phyloP scores from a whole-genome alignment of 2,113 vertebrate genomes.

The Apteryx mantelli region DNA sequence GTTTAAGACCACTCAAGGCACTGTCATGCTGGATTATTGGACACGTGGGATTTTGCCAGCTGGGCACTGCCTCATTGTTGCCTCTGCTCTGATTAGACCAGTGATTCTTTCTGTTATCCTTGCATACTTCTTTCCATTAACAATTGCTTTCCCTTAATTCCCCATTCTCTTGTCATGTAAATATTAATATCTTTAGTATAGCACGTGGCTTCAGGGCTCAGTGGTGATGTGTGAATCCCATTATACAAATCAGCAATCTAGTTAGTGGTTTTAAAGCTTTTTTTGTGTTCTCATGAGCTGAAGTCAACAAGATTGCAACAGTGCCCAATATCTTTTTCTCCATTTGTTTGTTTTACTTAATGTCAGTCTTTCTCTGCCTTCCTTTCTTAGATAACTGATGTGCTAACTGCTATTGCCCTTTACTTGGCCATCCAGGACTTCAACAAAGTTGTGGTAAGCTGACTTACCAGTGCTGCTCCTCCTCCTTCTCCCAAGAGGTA shows the following conservation, averaged over 20 bases:
- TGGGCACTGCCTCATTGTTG: not conserved
- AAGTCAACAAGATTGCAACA: not conserved
- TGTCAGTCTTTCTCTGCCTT: not conserved
- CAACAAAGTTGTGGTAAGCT: constrained; percentile 94
- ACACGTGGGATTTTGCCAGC: not conserved
- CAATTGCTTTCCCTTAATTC: not conserved
- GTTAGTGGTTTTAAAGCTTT: not conserved
- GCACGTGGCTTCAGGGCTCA: not conserved
- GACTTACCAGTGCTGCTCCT: not conserved
- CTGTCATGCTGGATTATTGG: not conserved
- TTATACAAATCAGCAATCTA: not conserved
- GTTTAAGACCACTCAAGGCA: not conserved
- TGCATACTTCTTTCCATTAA: not conserved
- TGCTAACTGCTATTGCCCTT: constrained; percentile 90
- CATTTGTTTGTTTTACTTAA: not conserved
- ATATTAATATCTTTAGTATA: not conserved
- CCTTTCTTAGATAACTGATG: constrained; percentile 86
- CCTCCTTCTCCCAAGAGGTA: not conserved
- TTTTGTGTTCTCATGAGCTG: not conserved
- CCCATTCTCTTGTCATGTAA: not conserved
- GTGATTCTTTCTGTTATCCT: not conserved
- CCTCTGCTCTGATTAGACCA: not conserved
- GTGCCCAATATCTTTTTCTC: not conserved
- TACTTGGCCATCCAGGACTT: constrained; percentile 93
- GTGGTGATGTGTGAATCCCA: not conserved